Evolutionary conservation across 2,888 invertebrate genomes (phyloP), one percentile per base, ranked within the genome.

Genomic region (Nineta flava): DNA sequence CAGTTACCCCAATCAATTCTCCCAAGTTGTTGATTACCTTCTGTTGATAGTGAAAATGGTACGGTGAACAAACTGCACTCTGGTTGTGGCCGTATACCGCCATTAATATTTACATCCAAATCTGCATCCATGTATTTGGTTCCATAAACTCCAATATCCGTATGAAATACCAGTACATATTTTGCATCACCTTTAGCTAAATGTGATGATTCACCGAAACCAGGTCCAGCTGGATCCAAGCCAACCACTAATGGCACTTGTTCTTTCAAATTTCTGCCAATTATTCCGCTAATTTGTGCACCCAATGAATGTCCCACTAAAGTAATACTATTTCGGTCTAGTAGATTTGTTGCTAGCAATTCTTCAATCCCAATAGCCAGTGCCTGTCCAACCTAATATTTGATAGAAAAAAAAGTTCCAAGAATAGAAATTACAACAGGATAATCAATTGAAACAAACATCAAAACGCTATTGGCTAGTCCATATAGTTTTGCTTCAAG

Each of bases 291-390:
- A 15, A 48, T 13, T 13, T 48, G 48, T 5, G 48, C 48, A 10
- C 48, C 48, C n/a, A 40, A 10, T 13, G 48, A 48, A 48, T 48
- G 31, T 16, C 48, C 48, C 10, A 48, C 16, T 12, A 48, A 9
- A n/a, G 9, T 3, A 35, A 48, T n/a, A 7, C 3, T 46, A n/a
- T 26, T 9, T 9, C 19, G 3, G 6, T 32, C 15, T 26, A 26
- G 26, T 16, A 46, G n/a, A 16, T 15, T 12, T 7, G 12, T 15
- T 32, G 3, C 31, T 16, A 13, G 1, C 7, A 46, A 16, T 9
- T 15, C 5, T 46, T 46, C 15, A 3, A 46, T 21, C 1, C 15
- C 32, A 10, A 10, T 3, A 16, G 46, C 13, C 10, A 46, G 3
- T 9, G 16, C 26, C 32, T 46, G 7, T 34, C 46, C 46, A 32